These are phyloP conservation scores for Tipula confusa DNA, from an alignment of 2,888 invertebrate genomes.

Conservation along the genomic window DNA sequence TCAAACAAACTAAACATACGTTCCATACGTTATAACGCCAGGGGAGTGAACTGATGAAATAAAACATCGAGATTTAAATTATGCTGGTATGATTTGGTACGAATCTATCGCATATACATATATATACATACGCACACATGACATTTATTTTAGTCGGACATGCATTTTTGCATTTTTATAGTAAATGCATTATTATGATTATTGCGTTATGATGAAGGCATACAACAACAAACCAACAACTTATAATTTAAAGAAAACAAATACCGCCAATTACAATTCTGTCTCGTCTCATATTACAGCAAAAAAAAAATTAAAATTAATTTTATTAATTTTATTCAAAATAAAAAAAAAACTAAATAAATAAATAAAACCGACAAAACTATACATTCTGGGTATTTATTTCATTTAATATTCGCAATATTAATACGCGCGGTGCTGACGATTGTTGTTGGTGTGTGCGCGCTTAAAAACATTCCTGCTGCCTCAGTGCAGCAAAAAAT, in stretches of 20 bases:
- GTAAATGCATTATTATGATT: not conserved
- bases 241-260: not conserved
- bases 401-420: not conserved
- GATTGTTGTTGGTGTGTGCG: not conserved
- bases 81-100: not conserved
- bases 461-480: not conserved
- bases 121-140: too few relatives aligned
- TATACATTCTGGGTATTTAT: not conserved
- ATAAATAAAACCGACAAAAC: slow-evolving; percentile 20
- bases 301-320: not conserved
- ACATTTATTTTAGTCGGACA: not conserved
- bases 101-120: not conserved
- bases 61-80: not conserved
- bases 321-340: slow-evolving; percentile 25
- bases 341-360: not conserved
- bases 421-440: not conserved
- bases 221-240: not conserved
- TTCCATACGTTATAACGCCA: not conserved
- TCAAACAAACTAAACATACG: not conserved
- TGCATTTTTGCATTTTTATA: slow-evolving; percentile 5
- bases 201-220: not conserved
- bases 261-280: slow-evolving; percentile 25
- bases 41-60: not conserved
- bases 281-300: slow-evolving; percentile 1
- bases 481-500: not conserved